phyloP scores from a whole-genome alignment of 1,140 invertebrate genomes.

The Coenobita brevimanus region DNA sequence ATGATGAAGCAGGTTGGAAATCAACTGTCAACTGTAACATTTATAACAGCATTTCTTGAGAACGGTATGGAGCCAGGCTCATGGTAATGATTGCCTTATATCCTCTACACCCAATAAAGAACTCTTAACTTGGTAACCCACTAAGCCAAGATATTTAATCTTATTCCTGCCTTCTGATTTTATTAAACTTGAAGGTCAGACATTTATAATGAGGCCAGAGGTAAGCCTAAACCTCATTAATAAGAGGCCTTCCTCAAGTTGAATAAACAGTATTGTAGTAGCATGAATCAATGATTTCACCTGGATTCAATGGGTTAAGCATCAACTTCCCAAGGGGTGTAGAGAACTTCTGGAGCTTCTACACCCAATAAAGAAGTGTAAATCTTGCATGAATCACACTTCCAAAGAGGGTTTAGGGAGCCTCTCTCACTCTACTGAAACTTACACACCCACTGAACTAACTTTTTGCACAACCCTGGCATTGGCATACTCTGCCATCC shows the following conservation, averaged over 20 bases:
- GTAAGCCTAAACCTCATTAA: too few species aligned
- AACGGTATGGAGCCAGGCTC: constrained; percentile 66
- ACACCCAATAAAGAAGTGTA: constrained; percentile 14
- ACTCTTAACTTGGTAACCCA: not conserved
- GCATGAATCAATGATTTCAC: too few species aligned
- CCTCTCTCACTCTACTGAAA: constrained; percentile 59
- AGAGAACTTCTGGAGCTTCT: too few species aligned
- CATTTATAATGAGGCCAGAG: too few species aligned
- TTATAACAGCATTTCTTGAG: constrained; percentile 64
- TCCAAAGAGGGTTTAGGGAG: constrained; percentile 31
- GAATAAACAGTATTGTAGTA: too few species aligned
- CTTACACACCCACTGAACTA: constrained; percentile 60
- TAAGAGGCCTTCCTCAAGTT: too few species aligned
- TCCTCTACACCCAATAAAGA: constrained; percentile 44
- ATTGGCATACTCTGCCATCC: constrained; percentile 55
- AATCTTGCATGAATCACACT: not conserved
- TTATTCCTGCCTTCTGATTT: too few species aligned
- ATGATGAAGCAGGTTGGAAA: constrained; percentile 61
- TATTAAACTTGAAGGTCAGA: too few species aligned
- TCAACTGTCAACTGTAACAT: constrained; percentile 60
- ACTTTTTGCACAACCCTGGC: constrained; percentile 56
- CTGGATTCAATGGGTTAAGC: too few species aligned
- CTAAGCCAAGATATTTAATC: too few species aligned
- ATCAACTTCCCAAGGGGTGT: too few species aligned
- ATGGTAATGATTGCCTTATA: constrained; percentile 63